phyloP scores from a whole-genome alignment of 1,140 invertebrate species.

The Nylanderia fulva region DNA sequence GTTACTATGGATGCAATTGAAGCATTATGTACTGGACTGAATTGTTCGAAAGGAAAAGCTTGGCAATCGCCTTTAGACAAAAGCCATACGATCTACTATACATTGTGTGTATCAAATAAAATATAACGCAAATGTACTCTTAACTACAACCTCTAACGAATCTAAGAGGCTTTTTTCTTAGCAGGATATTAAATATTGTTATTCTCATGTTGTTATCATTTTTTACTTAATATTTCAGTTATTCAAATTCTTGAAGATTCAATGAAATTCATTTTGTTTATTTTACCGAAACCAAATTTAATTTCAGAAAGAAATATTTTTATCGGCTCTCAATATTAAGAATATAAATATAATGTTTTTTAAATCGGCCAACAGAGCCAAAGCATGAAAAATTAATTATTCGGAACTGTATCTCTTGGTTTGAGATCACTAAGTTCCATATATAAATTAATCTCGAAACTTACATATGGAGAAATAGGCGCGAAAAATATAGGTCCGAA shows the following conservation, averaged over 20 bases:
- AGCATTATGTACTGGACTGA: conserved; percentile 73
- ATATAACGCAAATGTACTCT: background rate
- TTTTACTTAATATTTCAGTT: background rate
- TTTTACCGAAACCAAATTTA: background rate
- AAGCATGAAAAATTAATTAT: too few relatives aligned
- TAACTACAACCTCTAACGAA: background rate
- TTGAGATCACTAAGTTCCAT: too few relatives aligned
- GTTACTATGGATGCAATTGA: conserved; percentile 64
- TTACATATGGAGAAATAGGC: too few relatives aligned
- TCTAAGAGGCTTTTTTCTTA: background rate
- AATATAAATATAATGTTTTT: too few relatives aligned
- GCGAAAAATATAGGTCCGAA: too few relatives aligned
- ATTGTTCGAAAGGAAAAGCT: conserved; percentile 76
- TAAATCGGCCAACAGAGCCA: too few relatives aligned
- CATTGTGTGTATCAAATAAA: conserved; percentile 54
- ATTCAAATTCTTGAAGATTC: background rate
- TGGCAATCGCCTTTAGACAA: conserved; percentile 76
- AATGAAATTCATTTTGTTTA: background rate
- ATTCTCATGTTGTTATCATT: background rate
- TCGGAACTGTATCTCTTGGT: too few relatives aligned
- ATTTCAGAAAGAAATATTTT: too few relatives aligned
- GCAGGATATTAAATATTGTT: background rate
- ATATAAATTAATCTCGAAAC: too few relatives aligned
- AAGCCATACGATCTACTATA: conserved; percentile 67
- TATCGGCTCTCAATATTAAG: too few relatives aligned